These are phyloP conservation scores for Sceloporus undulatus DNA, from an alignment of 2,113 vertebrate species.

Conservation along the genomic window DNA sequence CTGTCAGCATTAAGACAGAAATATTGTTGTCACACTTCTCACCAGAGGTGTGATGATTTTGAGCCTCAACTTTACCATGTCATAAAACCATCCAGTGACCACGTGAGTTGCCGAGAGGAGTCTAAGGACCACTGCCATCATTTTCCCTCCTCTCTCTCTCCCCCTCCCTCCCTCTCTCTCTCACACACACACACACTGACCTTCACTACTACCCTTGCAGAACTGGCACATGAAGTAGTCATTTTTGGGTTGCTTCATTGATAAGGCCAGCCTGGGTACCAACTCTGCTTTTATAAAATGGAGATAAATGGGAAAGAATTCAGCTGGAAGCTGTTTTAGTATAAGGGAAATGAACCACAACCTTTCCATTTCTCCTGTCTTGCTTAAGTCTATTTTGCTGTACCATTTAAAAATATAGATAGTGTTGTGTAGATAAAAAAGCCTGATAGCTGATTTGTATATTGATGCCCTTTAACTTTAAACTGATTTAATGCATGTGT, in stretches of 20 bases:
- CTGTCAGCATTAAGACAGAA: too few relatives aligned
- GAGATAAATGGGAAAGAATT: background rate
- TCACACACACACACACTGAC: background rate
- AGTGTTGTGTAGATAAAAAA: slow-evolving; percentile 8
- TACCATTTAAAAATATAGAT: background rate
- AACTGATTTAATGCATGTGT: slow-evolving; percentile 38
- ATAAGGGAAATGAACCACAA: background rate
- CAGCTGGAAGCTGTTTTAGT: background rate
- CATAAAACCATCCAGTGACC: background rate
- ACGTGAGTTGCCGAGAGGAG: background rate
- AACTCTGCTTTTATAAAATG: slow-evolving; percentile 16
- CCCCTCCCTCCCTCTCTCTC: too few relatives aligned
- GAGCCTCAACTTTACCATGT: background rate
- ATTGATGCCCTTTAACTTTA: slow-evolving; percentile 54
- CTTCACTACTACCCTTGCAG: background rate
- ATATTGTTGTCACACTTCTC: too few relatives aligned
- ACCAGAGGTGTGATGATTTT: too few relatives aligned
- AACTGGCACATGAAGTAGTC: background rate
- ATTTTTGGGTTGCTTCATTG: background rate
- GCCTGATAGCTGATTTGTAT: slow-evolving; percentile 39
- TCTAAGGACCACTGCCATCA: background rate
- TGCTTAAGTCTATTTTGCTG: background rate
- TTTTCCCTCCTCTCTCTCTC: too few relatives aligned
- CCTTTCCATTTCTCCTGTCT: background rate
- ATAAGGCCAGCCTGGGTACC: background rate